Evolutionary conservation across 2,797 vertebrate species (phyloP).

Genomic region (Microctenopoma steveboyesi): DNA sequence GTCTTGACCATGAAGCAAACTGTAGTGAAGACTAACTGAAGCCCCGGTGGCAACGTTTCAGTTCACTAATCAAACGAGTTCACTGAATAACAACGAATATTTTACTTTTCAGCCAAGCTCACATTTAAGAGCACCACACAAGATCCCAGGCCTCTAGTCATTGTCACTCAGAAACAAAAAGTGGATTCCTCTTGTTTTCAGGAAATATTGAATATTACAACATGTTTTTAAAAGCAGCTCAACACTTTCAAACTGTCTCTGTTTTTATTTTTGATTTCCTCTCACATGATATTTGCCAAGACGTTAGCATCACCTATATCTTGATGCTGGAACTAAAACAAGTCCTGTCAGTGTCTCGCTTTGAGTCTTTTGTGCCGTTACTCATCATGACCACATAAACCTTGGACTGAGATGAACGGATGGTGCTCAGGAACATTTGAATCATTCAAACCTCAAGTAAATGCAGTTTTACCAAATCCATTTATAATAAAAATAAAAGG

Average conservation of each 20-base stretch:
- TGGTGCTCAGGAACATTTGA: background rate
- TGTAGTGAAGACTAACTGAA: slow-evolving; percentile 29
- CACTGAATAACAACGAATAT: slow-evolving; percentile 26
- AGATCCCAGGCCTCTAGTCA: slow-evolving; percentile 16
- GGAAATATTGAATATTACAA: slow-evolving; percentile 14
- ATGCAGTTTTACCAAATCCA: too few species aligned
- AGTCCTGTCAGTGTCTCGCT: too few species aligned
- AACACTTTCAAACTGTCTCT: background rate
- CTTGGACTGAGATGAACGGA: background rate
- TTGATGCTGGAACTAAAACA: too few species aligned
- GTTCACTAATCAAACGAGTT: slow-evolving; percentile 33
- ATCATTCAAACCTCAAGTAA: background rate
- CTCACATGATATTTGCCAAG: slow-evolving; percentile 24
- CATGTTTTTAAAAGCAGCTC: background rate
- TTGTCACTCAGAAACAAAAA: background rate
- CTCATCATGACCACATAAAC: slow-evolving; percentile 5
- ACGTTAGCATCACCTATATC: too few species aligned
- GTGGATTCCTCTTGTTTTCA: slow-evolving; percentile 3
- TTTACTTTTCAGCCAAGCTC: background rate
- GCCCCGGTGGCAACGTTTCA: slow-evolving; percentile 20
- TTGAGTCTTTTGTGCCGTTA: background rate
- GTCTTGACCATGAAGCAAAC: slow-evolving; percentile 30
- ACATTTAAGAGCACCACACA: slow-evolving; percentile 7
- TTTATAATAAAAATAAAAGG: background rate
- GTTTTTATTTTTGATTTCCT: slow-evolving; percentile 22